Evolutionary conservation across 37 sponge, comb jelly and placozoan species (phyloP).

Genomic region (Oscarella lobularis): DNA sequence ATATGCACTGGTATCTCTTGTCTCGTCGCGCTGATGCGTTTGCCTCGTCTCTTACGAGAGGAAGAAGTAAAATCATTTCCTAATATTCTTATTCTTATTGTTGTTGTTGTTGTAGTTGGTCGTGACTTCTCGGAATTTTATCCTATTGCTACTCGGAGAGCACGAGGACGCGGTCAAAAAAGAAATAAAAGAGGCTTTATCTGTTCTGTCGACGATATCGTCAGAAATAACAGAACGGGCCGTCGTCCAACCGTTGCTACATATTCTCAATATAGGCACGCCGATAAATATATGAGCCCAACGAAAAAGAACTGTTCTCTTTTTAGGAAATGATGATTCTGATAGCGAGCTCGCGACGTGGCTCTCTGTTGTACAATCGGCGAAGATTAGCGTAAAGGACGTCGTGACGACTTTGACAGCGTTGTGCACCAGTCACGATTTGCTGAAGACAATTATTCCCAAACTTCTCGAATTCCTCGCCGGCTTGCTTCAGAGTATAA

Average conservation of each 20-base stretch:
- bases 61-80: not conserved
- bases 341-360: too few relatives aligned
- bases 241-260: not conserved
- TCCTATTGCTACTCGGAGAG: not conserved
- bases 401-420: too few relatives aligned
- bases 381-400: too few relatives aligned
- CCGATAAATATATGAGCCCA: too few relatives aligned
- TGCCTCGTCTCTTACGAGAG: not conserved
- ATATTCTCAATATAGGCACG: too few relatives aligned
- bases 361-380: too few relatives aligned
- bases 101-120: not conserved
- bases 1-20: not conserved
- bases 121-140: conserved; percentile 2
- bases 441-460: too few relatives aligned
- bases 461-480: too few relatives aligned
- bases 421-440: too few relatives aligned
- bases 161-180: not conserved
- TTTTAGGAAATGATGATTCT: too few relatives aligned
- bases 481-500: too few relatives aligned
- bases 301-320: too few relatives aligned
- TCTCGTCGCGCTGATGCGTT: not conserved
- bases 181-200: not conserved
- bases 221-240: not conserved
- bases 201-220: not conserved
- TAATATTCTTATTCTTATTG: not conserved